phyloP scores from a whole-genome alignment of 2,888 invertebrate species.

The Tetranychus truncatus region DNA sequence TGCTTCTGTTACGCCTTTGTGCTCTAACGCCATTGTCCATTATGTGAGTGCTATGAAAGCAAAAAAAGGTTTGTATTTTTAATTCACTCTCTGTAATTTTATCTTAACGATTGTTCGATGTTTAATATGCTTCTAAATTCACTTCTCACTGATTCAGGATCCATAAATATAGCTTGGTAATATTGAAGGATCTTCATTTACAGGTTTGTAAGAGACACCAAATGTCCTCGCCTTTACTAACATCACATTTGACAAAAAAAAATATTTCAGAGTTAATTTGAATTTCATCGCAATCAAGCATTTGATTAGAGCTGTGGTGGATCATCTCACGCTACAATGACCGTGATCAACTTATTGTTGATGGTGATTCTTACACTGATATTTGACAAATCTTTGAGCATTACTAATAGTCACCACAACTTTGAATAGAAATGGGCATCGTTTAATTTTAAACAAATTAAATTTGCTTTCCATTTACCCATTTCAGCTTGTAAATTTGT shows the following conservation, averaged over 20 bases:
- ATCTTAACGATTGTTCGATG: neutral
- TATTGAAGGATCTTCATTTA: neutral
- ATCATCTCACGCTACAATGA: neutral
- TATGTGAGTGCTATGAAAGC: neutral
- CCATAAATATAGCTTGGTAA: neutral
- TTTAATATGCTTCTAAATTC: neutral
- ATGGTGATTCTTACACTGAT: neutral
- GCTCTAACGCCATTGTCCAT: neutral
- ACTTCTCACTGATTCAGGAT: neutral
- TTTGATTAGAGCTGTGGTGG: conserved; percentile 1
- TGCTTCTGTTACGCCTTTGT: neutral
- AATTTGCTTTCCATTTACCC: neutral
- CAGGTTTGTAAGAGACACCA: neutral
- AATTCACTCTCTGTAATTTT: neutral
- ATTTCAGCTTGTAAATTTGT: neutral
- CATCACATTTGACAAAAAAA: neutral
- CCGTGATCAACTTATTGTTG: neutral
- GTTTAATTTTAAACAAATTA: neutral
- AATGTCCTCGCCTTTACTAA: neutral
- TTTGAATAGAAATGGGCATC: conserved; percentile 5
- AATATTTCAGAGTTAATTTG: neutral
- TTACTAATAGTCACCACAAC: neutral
- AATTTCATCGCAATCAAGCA: neutral
- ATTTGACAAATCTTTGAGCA: neutral
- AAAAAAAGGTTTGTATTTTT: neutral